Percentiles rank a stretch among this genome's conserved stretches.
phyloP scores from a whole-genome alignment of 2,888 invertebrate species.

The Folsomia candida region DNA sequence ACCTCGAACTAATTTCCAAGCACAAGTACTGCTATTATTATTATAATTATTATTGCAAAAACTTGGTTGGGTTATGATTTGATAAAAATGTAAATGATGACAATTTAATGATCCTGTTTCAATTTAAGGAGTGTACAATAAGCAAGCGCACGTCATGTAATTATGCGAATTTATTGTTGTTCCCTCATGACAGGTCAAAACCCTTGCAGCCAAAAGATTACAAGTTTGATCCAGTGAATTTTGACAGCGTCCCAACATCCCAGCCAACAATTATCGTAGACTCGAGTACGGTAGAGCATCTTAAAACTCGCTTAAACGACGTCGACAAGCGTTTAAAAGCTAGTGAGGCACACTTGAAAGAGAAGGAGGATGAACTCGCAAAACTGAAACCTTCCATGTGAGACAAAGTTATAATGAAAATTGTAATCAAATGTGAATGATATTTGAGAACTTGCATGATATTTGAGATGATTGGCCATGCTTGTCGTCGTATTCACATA shows the following conservation, averaged over 20 bases:
- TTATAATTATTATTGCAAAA: not conserved
- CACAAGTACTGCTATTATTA: conserved; percentile 66
- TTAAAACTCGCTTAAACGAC: conserved; percentile 75
- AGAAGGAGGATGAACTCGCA: conserved; percentile 34
- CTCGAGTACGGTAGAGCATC: conserved; percentile 86
- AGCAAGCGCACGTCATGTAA: no score
- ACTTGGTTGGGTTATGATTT: conserved; percentile 13
- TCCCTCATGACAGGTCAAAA: conserved; percentile 66
- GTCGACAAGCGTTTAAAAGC: conserved; percentile 76
- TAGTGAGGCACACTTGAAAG: conserved; percentile 67
- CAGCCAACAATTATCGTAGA: conserved; percentile 83
- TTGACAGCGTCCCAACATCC: conserved; percentile 76
- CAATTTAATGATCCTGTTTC: no score
- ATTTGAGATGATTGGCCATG: no score
- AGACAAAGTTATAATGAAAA: not conserved
- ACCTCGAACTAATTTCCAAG: conserved; percentile 82
- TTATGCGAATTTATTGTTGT: no score
- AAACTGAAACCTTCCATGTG: conserved; percentile 38
- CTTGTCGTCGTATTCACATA: no score
- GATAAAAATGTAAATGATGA: not conserved
- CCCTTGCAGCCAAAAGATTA: conserved; percentile 75
- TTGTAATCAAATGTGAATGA: no score
- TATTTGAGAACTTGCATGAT: no score
- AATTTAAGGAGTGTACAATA: no score
- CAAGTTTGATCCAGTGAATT: conserved; percentile 80